Evolutionary conservation across 1,140 invertebrate species (phyloP).

Genomic region (Tetranychus urticae): DNA sequence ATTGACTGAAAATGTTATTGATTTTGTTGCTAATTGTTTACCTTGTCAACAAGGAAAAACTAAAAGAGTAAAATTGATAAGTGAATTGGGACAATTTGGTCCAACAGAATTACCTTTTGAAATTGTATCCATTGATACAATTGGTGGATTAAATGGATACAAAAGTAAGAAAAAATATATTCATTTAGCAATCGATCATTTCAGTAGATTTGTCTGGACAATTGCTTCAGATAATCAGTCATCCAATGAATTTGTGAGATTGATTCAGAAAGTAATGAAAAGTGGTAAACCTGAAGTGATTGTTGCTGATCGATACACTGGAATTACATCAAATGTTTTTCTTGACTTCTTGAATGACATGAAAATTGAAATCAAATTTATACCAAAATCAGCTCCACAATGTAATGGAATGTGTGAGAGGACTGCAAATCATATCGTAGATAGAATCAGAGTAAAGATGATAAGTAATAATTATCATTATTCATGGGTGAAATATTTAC

Average conservation of each 20-base stretch:
- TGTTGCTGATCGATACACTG: not conserved
- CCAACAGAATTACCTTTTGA: not conserved
- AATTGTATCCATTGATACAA: constrained; percentile 1
- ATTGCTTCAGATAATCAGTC: not conserved
- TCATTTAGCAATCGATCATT: constrained; percentile 1
- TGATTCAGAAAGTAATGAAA: not conserved
- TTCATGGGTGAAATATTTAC: not conserved
- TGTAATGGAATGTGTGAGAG: constrained; percentile 2
- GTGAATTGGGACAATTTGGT: not conserved
- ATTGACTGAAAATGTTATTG: not conserved
- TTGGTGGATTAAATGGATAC: not conserved
- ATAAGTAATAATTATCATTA: not conserved
- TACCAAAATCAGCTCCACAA: not conserved
- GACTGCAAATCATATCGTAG: constrained; percentile 1
- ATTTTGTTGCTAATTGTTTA: not conserved
- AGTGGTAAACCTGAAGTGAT: not conserved
- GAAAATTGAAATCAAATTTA: not conserved
- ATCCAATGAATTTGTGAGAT: not conserved
- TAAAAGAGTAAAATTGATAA: not conserved
- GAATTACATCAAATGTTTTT: not conserved
- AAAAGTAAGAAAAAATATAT: constrained; percentile 1
- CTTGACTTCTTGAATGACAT: not conserved
- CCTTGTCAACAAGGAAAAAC: not conserved
- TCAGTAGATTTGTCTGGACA: constrained; percentile 2
- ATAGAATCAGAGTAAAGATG: not conserved